Conservation (phyloP, 2,888 invertebrate genomes). For the Notocelia uddmanniana region DNA sequence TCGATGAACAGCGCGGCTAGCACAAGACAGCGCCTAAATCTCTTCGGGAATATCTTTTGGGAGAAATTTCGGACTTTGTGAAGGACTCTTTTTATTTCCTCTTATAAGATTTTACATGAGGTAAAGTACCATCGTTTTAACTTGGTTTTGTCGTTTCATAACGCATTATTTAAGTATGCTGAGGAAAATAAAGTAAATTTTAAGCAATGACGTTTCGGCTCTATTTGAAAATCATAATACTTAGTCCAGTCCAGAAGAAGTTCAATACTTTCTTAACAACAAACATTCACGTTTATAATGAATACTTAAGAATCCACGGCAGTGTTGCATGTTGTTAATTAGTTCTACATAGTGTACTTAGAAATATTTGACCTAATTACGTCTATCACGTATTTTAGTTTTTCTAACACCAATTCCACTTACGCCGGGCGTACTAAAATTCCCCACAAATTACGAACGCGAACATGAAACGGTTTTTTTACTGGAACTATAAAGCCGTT, state of each 20-base stretch:
- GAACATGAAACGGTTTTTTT: conserved; percentile 1
- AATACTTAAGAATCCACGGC: conserved; percentile 6
- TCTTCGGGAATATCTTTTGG: no score
- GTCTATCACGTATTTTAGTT: conserved; percentile 24
- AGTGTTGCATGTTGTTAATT: conserved; percentile 19
- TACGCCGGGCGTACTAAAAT: conserved; percentile 6
- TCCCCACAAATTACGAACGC: conserved; percentile 5
- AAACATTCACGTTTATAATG: not conserved
- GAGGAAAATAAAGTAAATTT: no score
- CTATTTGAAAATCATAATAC: no score
- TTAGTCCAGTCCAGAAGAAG: no score
- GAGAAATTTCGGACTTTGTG: no score
- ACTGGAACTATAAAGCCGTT: not conserved
- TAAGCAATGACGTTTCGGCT: no score
- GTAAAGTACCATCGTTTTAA: no score
- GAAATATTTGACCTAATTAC: conserved; percentile 23
- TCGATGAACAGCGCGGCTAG: no score
- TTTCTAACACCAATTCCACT: not conserved
- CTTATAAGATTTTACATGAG: no score
- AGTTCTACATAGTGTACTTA: conserved; percentile 7
- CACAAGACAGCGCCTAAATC: no score
- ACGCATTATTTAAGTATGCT: no score
- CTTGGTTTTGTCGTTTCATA: no score
- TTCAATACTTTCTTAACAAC: not conserved
- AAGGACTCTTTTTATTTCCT: not conserved